Percentiles rank a stretch among this genome's conserved stretches.
phyloP scores from a whole-genome alignment of 2,113 vertebrate genomes.

The Saccopteryx bilineata region DNA sequence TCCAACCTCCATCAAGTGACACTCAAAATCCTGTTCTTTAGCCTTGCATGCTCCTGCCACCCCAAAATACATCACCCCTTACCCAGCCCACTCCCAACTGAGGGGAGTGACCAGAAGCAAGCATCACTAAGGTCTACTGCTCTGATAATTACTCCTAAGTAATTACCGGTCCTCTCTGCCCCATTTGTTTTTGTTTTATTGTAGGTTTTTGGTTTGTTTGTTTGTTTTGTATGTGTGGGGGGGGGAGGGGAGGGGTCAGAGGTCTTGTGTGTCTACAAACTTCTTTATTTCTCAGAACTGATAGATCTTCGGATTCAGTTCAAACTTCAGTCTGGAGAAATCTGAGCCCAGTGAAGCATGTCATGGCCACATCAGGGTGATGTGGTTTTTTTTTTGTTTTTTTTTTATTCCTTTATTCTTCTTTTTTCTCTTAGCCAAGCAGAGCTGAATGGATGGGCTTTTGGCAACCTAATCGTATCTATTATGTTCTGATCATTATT shows the following conservation, averaged over 20 bases:
- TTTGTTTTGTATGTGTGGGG: not conserved
- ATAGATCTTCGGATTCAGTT: conserved; percentile 59
- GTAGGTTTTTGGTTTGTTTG: not conserved
- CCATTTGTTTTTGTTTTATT: not conserved
- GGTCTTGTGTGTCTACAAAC: conserved; percentile 10
- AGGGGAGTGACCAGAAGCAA: not conserved
- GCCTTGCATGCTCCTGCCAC: not conserved
- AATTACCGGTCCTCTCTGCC: not conserved
- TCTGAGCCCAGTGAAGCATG: conserved; percentile 43
- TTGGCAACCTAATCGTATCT: conserved; percentile 74
- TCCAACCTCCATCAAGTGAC: not conserved
- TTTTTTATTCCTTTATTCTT: not conserved
- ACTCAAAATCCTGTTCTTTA: too few species aligned
- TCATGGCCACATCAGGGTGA: not conserved
- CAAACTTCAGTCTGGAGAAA: conserved; percentile 11
- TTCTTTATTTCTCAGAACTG: conserved; percentile 34
- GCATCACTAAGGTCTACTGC: not conserved
- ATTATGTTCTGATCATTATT: conserved; percentile 77
- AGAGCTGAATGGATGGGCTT: conserved; percentile 69
- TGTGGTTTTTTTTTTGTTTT: not conserved
- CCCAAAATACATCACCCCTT: not conserved
- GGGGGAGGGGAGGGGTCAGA: not conserved
- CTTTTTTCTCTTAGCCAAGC: not conserved
- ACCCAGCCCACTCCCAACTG: rapidly evolving
- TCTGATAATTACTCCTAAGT: not conserved